Evolutionary conservation across 1,140 invertebrate species (phyloP).

Genomic region (Trachelipus rathkii): DNA sequence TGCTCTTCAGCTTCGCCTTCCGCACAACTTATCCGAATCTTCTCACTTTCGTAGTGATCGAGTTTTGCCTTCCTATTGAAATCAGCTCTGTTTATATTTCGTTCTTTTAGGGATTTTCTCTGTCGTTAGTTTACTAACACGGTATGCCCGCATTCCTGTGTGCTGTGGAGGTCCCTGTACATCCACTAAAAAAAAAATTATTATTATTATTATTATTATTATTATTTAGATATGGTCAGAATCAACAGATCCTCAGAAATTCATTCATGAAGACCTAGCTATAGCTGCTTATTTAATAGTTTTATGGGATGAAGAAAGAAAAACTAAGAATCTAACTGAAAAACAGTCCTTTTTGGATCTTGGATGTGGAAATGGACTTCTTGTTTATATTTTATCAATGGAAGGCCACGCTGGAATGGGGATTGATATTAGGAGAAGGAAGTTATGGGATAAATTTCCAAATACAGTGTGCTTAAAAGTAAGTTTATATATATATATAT

Average conservation of each 20-base stretch:
- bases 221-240: constrained; percentile 67
- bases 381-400: constrained; percentile 78
- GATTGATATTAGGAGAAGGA: constrained; percentile 80
- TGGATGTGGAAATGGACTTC: constrained; percentile 93
- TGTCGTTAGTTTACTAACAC: no score
- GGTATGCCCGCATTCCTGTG: no score
- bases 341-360: constrained; percentile 81
- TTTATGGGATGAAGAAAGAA: constrained; percentile 62
- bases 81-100: no score
- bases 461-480: constrained; percentile 45
- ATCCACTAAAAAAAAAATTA: no score
- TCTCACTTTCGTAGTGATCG: no score
- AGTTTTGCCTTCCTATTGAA: no score
- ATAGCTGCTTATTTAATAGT: constrained; percentile 88
- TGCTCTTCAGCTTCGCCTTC: no score
- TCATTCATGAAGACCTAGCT: constrained; percentile 93
- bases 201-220: not conserved
- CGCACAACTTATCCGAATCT: no score
- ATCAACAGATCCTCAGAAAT: constrained; percentile 88
- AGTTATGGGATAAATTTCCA: constrained; percentile 83
- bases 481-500: not conserved
- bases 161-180: no score
- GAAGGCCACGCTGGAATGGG: constrained; percentile 84
- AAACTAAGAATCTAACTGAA: constrained; percentile 46
- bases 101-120: no score